Evolutionary conservation across 2,888 invertebrate species (phyloP).

Genomic region (Archaeoteleia sp.): DNA sequence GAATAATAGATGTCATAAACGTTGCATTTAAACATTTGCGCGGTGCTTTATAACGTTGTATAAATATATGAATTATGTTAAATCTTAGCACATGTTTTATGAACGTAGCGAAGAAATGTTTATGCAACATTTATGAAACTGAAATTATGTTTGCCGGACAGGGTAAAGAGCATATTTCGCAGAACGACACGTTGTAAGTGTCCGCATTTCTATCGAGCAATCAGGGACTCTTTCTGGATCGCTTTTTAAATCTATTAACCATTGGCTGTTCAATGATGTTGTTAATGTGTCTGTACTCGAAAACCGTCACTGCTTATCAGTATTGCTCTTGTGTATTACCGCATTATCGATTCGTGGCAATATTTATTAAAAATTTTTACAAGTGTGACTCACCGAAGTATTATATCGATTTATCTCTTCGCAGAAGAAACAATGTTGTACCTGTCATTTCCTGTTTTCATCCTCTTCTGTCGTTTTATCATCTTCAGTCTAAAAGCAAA

Average conservation of each 20-base stretch:
- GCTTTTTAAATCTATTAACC: slow-evolving; percentile 3
- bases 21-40: too few relatives aligned
- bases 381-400: slow-evolving; percentile 65
- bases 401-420: slow-evolving; percentile 38
- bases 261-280: slow-evolving; percentile 55
- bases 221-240: background rate
- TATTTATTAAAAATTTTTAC: slow-evolving; percentile 71
- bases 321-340: slow-evolving; percentile 71
- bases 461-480: slow-evolving; percentile 21
- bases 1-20: too few relatives aligned
- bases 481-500: slow-evolving; percentile 19
- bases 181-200: background rate
- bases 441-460: slow-evolving; percentile 21
- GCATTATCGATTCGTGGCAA: slow-evolving; percentile 68
- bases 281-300: slow-evolving; percentile 70
- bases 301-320: slow-evolving; percentile 71
- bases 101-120: too few relatives aligned
- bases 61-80: too few relatives aligned
- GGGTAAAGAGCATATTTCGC: slow-evolving; percentile 28
- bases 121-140: too few relatives aligned
- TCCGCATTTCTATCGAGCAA: background rate
- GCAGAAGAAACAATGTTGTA: slow-evolving; percentile 20
- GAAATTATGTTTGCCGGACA: too few relatives aligned
- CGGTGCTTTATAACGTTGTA: too few relatives aligned
- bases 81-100: too few relatives aligned